Evolutionary conservation across 2,888 invertebrate genomes (phyloP).

Genomic region (Cremastinae sp.): DNA sequence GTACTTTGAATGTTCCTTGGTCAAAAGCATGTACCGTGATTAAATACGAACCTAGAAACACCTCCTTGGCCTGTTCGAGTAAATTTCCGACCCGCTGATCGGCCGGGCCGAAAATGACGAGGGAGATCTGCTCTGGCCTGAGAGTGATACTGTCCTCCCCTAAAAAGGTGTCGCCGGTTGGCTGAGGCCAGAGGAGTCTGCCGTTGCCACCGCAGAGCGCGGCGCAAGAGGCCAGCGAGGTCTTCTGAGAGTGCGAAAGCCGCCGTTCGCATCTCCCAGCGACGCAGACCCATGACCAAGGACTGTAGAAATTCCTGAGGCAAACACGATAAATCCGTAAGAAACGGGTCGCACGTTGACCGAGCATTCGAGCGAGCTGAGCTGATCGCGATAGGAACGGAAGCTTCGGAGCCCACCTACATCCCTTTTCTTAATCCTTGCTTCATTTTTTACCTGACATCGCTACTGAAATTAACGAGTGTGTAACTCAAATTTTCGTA

Average conservation of each 20-base stretch:
- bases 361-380: too few relatives aligned
- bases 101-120: constrained; percentile 73
- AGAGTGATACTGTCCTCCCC: constrained; percentile 85
- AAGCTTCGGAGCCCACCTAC: too few relatives aligned
- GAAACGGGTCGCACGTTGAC: too few relatives aligned
- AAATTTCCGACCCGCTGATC: constrained; percentile 74
- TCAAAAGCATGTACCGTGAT: too few relatives aligned
- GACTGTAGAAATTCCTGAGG: constrained; percentile 78
- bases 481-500: constrained; percentile 63
- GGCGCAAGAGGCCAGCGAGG: constrained; percentile 88
- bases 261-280: constrained; percentile 86
- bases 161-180: constrained; percentile 87
- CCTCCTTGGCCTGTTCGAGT: constrained; percentile 77
- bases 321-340: neutral
- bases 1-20: too few relatives aligned
- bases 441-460: constrained; percentile 72
- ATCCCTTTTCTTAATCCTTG: constrained; percentile 5
- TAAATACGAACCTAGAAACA: constrained; percentile 75
- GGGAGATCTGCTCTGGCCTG: constrained; percentile 81
- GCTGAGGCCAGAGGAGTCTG: constrained; percentile 89
- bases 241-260: constrained; percentile 84
- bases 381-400: too few relatives aligned
- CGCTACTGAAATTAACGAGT: constrained; percentile 68
- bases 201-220: constrained; percentile 88
- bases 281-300: constrained; percentile 90